A percentile compares a stretch with the other conserved stretches of the same genome.
These are phyloP conservation scores for Cinclus mexicanus DNA, from an alignment of 2,113 vertebrate genomes.

Conservation along the genomic window DNA sequence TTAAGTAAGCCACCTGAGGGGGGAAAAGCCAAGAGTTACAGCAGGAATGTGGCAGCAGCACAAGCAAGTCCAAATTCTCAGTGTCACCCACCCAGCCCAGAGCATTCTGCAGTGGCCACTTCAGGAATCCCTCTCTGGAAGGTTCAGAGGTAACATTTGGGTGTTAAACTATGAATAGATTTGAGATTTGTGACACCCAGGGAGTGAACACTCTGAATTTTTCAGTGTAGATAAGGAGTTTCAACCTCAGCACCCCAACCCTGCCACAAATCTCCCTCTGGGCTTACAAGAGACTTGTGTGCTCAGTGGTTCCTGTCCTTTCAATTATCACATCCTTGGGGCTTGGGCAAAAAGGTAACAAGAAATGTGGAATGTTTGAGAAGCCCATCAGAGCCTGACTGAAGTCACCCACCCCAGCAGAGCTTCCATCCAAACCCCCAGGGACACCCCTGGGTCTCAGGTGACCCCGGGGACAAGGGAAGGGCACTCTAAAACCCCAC, in stretches of 20 bases:
- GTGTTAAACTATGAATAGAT: rapidly evolving
- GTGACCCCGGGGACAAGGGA: neutral
- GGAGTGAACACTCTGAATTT: neutral
- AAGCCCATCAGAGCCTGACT: neutral
- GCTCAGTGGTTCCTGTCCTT: neutral
- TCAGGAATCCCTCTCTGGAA: neutral
- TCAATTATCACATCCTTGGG: neutral
- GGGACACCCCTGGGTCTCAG: neutral
- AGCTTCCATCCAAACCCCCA: neutral
- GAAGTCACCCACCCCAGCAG: neutral
- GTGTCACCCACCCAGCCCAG: neutral
- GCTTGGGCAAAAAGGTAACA: neutral
- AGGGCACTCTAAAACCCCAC: neutral
- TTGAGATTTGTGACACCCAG: neutral
- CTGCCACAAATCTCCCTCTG: neutral
- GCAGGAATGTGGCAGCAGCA: neutral
- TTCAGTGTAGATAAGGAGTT: neutral
- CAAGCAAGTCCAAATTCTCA: rapidly evolving
- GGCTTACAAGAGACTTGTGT: neutral
- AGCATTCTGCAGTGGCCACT: neutral
- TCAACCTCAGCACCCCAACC: neutral
- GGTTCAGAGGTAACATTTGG: neutral
- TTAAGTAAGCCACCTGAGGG: slow-evolving; percentile 92
- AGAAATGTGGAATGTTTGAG: neutral
- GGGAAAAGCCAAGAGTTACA: neutral